Percentiles rank a stretch among this genome's conserved stretches.
phyloP scores from a whole-genome alignment of 2,888 invertebrate species.

The Noctua comes region DNA sequence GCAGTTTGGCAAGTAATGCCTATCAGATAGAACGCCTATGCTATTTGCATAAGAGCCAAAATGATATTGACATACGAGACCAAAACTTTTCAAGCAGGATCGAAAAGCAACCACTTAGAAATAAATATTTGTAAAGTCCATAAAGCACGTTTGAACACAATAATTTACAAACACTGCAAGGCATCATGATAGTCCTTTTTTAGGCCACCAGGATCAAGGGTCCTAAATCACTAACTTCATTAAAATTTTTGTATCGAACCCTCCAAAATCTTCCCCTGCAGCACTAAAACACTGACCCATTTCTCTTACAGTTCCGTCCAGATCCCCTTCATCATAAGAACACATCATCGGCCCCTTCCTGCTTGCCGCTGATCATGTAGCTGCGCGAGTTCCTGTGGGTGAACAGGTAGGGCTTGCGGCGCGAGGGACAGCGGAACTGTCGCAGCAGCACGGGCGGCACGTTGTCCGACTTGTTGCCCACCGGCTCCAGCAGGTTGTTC shows the following conservation, averaged over 20 bases:
- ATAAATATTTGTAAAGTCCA: constrained; percentile 13
- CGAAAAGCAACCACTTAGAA: neutral
- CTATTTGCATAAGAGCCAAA: too few species aligned
- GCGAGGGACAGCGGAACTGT: constrained; percentile 91
- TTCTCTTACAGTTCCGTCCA: too few species aligned
- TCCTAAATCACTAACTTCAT: neutral
- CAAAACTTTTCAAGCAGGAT: neutral
- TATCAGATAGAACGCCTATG: neutral
- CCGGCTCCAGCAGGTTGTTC: constrained; percentile 93
- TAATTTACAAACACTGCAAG: neutral
- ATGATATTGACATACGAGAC: neutral
- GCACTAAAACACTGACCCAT: neutral
- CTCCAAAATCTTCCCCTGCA: neutral
- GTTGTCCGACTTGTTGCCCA: constrained; percentile 91
- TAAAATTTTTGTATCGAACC: neutral
- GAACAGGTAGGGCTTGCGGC: constrained; percentile 91
- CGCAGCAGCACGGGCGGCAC: constrained; percentile 90
- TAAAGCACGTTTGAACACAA: constrained; percentile 8
- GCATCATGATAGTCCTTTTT: neutral
- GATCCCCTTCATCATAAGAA: constrained; percentile 31
- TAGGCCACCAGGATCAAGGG: neutral
- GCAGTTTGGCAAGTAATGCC: neutral
- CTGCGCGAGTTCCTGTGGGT: constrained; percentile 89
- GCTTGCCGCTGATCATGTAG: constrained; percentile 77
- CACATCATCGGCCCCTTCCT: constrained; percentile 75